Evolutionary conservation across 2,888 invertebrate genomes (phyloP), one percentile per base, ranked within the genome.

Genomic region (Pseudoips prasinana): DNA sequence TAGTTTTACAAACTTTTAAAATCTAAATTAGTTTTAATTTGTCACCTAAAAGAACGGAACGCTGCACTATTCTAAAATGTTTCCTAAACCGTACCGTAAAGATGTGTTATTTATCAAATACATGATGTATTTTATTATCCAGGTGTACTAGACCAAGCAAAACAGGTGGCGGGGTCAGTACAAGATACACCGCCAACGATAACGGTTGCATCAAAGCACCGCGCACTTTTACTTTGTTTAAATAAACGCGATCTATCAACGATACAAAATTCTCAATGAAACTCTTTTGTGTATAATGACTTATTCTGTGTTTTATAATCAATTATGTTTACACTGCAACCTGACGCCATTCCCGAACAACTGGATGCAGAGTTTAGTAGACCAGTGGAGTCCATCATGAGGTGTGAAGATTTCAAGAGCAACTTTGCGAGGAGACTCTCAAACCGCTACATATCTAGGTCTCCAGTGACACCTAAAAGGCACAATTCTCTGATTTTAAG

Each of bases 351-450:
- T 33, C 56, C 57, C 24, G 62, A 48, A 28, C 58, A 58, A 27
- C 48, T 61, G 45, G 78, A 71, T 36, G 78, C 77, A 30, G 83
- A 76, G 61, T 86, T 85, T 46, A 73, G 72, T 42, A 73, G 66
- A 49, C 81, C 88, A 26, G 85, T 87, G 29, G 87, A 88, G 66
- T 80, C 85, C 8, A 84, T 88, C 43, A 88, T 88, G 87, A 73
- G 75, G 55, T 86, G 85, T 58, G 85, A 86, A 47, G 84, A 88
- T 56, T 88, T 88, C 51, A 88, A 88, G 46, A 88, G 87, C 46
- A 87, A 86, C 60, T 88, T 88, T 44, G 87, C 87, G 1, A 76
- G 87, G 55, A 81, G 74, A 46, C 73, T 88, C 32, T 88, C 87
- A n/a, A 82, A 85, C 54, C 71, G 87, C 33, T 87, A 81, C 51